Evolutionary conservation across 1,140 invertebrate genomes (phyloP), one percentile per base, ranked within the genome.

Genomic region (Delia radicum): DNA sequence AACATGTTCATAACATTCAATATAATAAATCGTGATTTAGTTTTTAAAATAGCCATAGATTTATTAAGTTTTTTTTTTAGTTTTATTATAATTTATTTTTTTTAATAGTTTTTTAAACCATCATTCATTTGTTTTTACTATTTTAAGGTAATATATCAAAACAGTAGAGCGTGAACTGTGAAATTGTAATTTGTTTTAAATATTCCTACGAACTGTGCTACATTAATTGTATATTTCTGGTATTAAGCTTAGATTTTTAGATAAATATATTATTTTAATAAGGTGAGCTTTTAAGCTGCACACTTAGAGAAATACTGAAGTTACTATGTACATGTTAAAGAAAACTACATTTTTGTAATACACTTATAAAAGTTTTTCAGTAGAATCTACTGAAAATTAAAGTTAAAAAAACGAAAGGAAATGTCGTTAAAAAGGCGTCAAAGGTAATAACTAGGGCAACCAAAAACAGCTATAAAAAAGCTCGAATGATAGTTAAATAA

Each of bases 101-200:
- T 37, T n/a, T n/a, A n/a, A n/a, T n/a, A n/a, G 37, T 55, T 55
- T 55, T 7, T 21, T 21, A 21, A 55, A 55, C 48, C 18, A 55
- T 55, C 18, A 55, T 55, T 55, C 48, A 55, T 55, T 55, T 55
- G 21, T 69, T 69, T 10, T 69, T 69, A 18, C 24, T 63, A 26
- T 3, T 29, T 31, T 12, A 6, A 55, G 63, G 5, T 63, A 7
- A 31, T 33, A 69, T 29, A 69, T 55, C 48, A 55, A 55, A n/a
- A 69, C 29, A 69, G 31, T 29, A 37, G 65, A 69, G 65, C 72
- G 42, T 55, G 24, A 55, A 73, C 72, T 55, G 48, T 55, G 72
- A 61, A 73, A 55, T 73, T 28, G 18, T 28, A 73, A 73, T 73
- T 55, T 27, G 26, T 55, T 55, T 21, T 55, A 55, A 55, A 55